These are phyloP conservation scores for Argyresthia albistria DNA, from an alignment of 2,888 invertebrate genomes.

Conservation along the genomic window DNA sequence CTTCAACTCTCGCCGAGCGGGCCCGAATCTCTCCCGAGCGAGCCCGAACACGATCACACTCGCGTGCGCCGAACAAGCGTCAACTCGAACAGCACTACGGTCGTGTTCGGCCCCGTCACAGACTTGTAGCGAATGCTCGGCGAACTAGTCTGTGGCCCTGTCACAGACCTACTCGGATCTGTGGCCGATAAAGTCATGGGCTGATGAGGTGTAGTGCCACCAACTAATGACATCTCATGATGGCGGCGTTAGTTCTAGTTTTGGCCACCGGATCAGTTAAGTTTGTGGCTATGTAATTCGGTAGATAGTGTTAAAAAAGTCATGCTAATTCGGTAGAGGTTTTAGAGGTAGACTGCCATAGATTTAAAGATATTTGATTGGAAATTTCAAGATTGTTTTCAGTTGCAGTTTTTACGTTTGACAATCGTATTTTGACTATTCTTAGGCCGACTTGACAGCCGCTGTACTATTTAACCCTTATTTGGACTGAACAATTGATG, in stretches of 20 bases:
- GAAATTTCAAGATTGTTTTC: too few relatives aligned
- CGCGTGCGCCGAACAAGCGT: conserved; percentile 43
- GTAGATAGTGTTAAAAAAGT: neutral
- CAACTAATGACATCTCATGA: too few relatives aligned
- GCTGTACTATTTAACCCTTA: too few relatives aligned
- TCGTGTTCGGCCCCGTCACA: conserved; percentile 75
- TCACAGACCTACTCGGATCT: conserved; percentile 43
- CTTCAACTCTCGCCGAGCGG: conserved; percentile 44
- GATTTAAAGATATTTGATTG: too few relatives aligned
- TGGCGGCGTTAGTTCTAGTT: too few relatives aligned
- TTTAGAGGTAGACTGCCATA: too few relatives aligned
- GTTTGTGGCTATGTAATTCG: too few relatives aligned
- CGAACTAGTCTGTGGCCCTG: conserved; percentile 25
- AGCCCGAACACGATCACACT: conserved; percentile 44
- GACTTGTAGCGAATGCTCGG: conserved; percentile 63
- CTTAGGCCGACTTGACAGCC: too few relatives aligned
- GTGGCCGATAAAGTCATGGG: conserved; percentile 1
- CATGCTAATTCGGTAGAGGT: neutral
- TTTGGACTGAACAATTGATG: too few relatives aligned
- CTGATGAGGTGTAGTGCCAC: neutral
- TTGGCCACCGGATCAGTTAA: too few relatives aligned
- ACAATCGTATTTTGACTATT: too few relatives aligned
- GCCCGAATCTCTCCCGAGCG: conserved; percentile 56
- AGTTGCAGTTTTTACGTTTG: too few relatives aligned
- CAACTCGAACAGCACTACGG: conserved; percentile 49